Conservation (phyloP, 2,113 vertebrate genomes). For the Cyanocitta stelleri region DNA sequence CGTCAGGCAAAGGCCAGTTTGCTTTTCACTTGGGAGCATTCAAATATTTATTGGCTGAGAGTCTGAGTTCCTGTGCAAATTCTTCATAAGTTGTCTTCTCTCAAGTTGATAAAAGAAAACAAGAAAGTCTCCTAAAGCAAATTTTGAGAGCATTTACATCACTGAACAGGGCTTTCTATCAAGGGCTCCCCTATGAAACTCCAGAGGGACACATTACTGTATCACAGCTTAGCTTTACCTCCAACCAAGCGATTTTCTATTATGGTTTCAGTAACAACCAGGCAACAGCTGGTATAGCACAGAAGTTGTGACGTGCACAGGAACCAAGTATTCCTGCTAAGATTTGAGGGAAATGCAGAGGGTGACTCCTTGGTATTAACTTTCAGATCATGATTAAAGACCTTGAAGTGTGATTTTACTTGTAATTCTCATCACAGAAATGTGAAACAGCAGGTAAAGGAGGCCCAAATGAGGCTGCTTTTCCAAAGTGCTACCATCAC, state of each 20-base stretch:
- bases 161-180: background rate
- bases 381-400: background rate
- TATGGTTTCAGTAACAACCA: background rate
- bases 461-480: background rate
- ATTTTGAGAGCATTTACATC: background rate
- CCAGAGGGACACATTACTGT: background rate
- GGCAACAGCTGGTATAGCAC: background rate
- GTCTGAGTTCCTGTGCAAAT: background rate
- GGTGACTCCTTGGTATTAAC: background rate
- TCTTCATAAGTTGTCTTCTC: background rate
- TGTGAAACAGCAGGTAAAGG: background rate
- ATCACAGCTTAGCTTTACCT: background rate
- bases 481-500: constrained; percentile 1
- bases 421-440: background rate
- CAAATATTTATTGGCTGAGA: background rate
- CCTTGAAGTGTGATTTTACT: background rate
- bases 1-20: background rate
- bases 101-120: background rate
- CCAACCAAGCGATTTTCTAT: background rate
- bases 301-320: background rate
- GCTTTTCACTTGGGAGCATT: background rate
- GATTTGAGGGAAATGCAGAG: background rate
- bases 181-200: background rate
- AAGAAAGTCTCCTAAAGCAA: background rate
- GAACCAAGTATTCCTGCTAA: background rate